phyloP scores from a whole-genome alignment of 2,113 vertebrate species.

The cat (Felis catus) region DNA sequence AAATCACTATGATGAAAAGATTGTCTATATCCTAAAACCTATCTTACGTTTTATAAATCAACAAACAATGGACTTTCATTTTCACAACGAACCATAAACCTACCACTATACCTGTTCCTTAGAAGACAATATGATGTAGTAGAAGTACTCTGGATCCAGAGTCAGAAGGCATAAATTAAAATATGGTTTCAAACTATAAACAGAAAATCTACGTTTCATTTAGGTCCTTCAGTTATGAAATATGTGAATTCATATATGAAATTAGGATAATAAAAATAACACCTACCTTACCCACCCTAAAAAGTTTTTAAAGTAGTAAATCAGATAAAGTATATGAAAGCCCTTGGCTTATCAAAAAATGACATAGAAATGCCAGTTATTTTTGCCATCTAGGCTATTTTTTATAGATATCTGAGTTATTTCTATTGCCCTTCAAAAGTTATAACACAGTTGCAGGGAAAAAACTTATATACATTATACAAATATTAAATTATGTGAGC shows the following conservation, averaged over 20 bases:
- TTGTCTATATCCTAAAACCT: background rate
- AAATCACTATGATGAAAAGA: background rate
- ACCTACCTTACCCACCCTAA: background rate
- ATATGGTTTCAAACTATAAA: background rate
- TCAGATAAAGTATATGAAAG: background rate
- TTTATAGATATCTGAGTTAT: background rate
- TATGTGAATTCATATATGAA: background rate
- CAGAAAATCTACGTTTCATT: background rate
- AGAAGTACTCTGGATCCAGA: background rate
- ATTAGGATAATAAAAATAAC: background rate
- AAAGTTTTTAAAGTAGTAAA: background rate
- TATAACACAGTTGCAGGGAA: background rate
- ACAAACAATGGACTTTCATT: background rate
- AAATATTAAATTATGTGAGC: background rate
- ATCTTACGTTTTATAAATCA: background rate
- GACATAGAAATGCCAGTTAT: background rate
- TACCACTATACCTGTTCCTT: background rate
- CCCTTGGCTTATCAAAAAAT: background rate
- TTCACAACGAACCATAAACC: background rate
- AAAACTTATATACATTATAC: background rate
- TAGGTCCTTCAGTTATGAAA: background rate
- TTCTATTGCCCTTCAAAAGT: background rate
- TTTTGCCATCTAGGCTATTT: background rate
- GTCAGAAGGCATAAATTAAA: background rate
- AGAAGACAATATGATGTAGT: background rate